Conservation (phyloP, 2,797 vertebrate species). For the Chiloscyllium punctatum region DNA sequence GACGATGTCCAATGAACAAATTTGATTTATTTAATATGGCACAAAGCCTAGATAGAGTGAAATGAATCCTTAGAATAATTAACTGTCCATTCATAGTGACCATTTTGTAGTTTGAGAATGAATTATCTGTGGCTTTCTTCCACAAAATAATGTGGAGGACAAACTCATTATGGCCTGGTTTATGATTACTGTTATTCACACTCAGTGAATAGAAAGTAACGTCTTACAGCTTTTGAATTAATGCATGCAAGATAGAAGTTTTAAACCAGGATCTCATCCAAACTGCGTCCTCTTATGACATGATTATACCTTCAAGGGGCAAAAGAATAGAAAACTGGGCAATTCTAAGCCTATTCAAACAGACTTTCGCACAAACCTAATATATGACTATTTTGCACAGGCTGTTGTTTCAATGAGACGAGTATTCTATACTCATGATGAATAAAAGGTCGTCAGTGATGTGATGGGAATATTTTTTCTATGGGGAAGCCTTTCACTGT, state of each 20-base stretch:
- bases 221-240: neutral
- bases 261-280: neutral
- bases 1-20: constrained; percentile 45
- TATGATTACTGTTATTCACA: too few relatives aligned
- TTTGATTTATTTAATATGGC: constrained; percentile 43
- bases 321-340: neutral
- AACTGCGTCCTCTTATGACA: neutral
- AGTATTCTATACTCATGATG: neutral
- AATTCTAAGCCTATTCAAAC: neutral
- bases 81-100: neutral
- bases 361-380: neutral
- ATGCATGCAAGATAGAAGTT: neutral
- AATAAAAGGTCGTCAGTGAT: neutral
- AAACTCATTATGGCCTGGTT: neutral
- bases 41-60: constrained; percentile 45
- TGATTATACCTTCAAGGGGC: neutral
- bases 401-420: neutral
- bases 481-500: neutral
- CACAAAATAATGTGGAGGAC: neutral
- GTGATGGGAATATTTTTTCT: neutral
- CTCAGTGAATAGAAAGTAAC: neutral
- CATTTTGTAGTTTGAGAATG: neutral
- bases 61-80: constrained; percentile 43
- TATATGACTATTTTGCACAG: neutral
- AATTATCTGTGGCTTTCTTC: neutral